Evolutionary conservation across 2,888 invertebrate species (phyloP).

Genomic region (Anthophora plumipes): DNA sequence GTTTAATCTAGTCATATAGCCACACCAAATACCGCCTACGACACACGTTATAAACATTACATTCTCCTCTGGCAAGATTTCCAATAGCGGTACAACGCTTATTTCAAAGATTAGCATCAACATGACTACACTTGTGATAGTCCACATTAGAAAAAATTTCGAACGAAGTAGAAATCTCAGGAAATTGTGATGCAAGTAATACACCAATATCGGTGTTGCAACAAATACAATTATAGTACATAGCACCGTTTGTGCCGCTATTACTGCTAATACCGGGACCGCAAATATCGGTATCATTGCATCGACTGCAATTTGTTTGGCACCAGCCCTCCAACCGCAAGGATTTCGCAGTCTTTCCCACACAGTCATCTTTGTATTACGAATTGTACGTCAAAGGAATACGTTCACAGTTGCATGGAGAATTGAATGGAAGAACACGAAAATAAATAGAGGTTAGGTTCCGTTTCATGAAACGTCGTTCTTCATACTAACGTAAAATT

Average conservation of each 20-base stretch:
- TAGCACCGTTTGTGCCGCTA: constrained; percentile 81
- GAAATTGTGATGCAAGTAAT: constrained; percentile 82
- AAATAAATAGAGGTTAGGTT: constrained; percentile 53
- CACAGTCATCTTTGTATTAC: constrained; percentile 72
- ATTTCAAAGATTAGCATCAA: constrained; percentile 90
- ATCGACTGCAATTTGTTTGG: constrained; percentile 82
- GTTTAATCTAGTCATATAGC: constrained; percentile 81
- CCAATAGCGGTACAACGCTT: constrained; percentile 89
- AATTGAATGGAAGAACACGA: constrained; percentile 1
- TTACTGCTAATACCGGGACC: constrained; percentile 78
- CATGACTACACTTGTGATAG: constrained; percentile 88
- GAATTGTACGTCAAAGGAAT: not conserved
- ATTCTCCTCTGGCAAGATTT: constrained; percentile 90
- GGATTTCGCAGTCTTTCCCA: constrained; percentile 76
- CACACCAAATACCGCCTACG: constrained; percentile 84
- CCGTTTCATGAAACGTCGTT: not conserved
- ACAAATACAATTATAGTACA: constrained; percentile 80
- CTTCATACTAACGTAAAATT: constrained; percentile 5
- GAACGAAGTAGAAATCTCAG: constrained; percentile 85
- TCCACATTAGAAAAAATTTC: constrained; percentile 92
- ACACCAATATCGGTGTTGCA: constrained; percentile 79
- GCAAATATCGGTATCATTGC: constrained; percentile 82
- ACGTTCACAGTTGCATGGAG: constrained; percentile 46
- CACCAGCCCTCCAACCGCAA: constrained; percentile 79
- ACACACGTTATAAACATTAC: constrained; percentile 86